Evolutionary conservation across 2,113 vertebrate species (phyloP), one percentile per base, ranked within the genome.

Genomic region (Leiothrix lutea): DNA sequence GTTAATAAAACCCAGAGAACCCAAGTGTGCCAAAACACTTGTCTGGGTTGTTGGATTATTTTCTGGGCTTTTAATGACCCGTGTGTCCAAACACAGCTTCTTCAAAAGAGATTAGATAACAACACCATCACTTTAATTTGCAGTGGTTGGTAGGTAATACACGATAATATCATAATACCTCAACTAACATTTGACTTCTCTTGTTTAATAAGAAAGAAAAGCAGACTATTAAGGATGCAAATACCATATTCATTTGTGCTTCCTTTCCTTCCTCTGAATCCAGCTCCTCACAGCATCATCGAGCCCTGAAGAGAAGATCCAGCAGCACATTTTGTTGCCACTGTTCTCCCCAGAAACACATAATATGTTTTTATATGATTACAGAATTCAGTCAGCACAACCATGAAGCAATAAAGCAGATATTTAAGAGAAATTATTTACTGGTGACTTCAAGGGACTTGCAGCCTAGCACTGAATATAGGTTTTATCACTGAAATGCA

Each of bases 401-500:
- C 70, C 5, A 5, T 57, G 36, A 97, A 94, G 79, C 14, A 94
- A 61, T 47, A 95, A 95, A 94, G 51, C 67, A 58, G 72, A 90
- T 91, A 91, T 95, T 85, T 85, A 91, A 95, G 70, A 58, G 75
- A 95, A 93, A 95, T 84, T 20, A 97, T 95, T 96, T 97, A 96
- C 36, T 78, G 70, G 71, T 14, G 44, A 69, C 83, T 97, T 54
- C 70, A 36, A 61, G 77, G 62, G 54, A 95, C 77, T 84, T 3
- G 0, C 50, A 83, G 81, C 42, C 80, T 72, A 84, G 75, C 45
- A 80, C 2, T 61, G 78, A 95, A 82, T 11, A 85, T 36, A 95
- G 71, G 60, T 92, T 97, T 95, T 96, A 96, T 96, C 95, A 74
- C 75, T 86, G 80, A 96, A 97, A 96, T 61, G 36, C 92, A 97